Conservation (phyloP, 2,113 vertebrate genomes). For the Pluvialis apricaria region DNA sequence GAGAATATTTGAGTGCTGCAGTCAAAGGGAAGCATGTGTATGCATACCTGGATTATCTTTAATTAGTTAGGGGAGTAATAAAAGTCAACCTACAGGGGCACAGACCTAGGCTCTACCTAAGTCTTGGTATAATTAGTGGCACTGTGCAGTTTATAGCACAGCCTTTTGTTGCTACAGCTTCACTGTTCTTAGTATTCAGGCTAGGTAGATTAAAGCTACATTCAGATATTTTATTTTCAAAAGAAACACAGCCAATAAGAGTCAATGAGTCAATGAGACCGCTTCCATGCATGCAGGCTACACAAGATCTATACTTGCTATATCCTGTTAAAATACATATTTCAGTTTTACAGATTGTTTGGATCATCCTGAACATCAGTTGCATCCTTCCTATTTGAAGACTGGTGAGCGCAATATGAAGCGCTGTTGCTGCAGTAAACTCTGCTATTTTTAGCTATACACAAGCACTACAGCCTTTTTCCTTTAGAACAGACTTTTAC, state of each 20-base stretch:
- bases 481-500: background rate
- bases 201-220: background rate
- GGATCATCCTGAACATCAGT: background rate
- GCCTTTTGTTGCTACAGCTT: background rate
- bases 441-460: constrained; percentile 5
- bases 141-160: background rate
- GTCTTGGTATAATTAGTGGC: background rate
- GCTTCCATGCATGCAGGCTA: background rate
- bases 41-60: background rate
- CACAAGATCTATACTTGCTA: background rate
- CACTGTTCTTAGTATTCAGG: background rate
- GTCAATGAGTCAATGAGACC: background rate
- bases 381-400: background rate
- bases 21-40: background rate
- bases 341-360: background rate
- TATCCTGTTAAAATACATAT: background rate
- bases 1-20: background rate
- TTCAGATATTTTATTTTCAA: background rate
- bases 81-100: background rate
- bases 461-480: background rate
- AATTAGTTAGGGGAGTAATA: background rate
- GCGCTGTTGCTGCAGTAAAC: background rate
- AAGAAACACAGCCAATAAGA: background rate
- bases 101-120: background rate
- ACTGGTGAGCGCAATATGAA: background rate